A percentile compares a stretch with the other conserved stretches of the same genome.
Evolutionary conservation across 1,140 invertebrate genomes (phyloP).

Genomic region (Ceratitis capitata): DNA sequence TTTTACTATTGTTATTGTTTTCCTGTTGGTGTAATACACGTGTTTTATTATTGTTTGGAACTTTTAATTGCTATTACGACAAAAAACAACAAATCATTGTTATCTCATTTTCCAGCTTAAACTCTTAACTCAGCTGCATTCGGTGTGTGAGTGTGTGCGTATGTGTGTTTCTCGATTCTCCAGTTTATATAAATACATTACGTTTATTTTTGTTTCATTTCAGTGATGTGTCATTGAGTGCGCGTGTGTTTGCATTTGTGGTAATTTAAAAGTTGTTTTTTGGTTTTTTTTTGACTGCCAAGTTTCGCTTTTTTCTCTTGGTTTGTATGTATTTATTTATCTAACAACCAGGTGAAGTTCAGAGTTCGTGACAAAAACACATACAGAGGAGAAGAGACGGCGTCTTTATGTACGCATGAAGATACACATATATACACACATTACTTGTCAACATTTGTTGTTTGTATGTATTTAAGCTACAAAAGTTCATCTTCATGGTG

Average conservation of each 20-base stretch:
- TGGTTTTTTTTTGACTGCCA: not conserved
- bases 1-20: not conserved
- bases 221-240: not conserved
- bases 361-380: not conserved
- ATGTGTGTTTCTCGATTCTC: too few relatives aligned
- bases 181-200: too few relatives aligned
- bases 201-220: not conserved
- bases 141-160: too few relatives aligned
- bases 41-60: not conserved
- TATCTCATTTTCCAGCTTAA: conserved; percentile 25
- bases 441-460: too few relatives aligned
- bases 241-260: not conserved
- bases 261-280: not conserved
- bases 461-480: not conserved
- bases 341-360: conserved; percentile 32
- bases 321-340: conserved; percentile 12
- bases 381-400: not conserved
- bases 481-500: not conserved
- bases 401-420: not conserved
- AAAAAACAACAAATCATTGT: not conserved
- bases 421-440: too few relatives aligned
- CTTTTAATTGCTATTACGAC: conserved; percentile 14
- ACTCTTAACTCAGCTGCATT: not conserved
- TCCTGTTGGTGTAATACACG: not conserved
- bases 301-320: conserved; percentile 5